phyloP scores from a whole-genome alignment of 2,113 vertebrate genomes.

The Sphyrna mokarran region DNA sequence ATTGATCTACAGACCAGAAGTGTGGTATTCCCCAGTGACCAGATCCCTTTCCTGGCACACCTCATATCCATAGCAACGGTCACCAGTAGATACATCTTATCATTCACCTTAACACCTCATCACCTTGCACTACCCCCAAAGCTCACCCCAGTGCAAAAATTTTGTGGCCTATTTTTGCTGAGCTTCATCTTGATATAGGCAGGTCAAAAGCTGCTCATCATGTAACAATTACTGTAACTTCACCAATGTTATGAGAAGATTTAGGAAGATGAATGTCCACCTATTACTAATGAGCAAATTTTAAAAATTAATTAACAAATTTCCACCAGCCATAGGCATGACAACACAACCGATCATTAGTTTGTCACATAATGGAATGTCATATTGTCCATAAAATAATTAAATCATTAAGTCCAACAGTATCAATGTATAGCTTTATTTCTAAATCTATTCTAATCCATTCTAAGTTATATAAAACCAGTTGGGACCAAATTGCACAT shows the following conservation, averaged over 20 bases:
- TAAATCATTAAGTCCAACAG: neutral
- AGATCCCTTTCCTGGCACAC: neutral
- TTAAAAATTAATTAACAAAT: neutral
- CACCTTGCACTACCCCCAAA: no score
- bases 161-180: neutral
- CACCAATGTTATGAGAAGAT: neutral
- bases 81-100: neutral
- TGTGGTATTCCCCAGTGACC: neutral
- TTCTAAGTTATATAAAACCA: neutral
- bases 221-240: neutral
- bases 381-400: neutral
- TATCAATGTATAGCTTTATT: neutral
- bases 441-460: neutral
- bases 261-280: neutral
- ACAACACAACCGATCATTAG: neutral
- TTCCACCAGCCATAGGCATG: neutral
- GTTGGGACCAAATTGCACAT: neutral
- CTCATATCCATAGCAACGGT: neutral
- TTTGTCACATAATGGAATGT: neutral
- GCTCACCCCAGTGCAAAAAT: neutral
- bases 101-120: neutral
- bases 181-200: neutral
- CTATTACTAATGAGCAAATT: neutral
- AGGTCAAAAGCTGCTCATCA: neutral
- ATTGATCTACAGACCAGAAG: neutral